Base-by-base conservation (phyloP, 2,888 invertebrate species). In the Prionchulus punctatus region DNA sequence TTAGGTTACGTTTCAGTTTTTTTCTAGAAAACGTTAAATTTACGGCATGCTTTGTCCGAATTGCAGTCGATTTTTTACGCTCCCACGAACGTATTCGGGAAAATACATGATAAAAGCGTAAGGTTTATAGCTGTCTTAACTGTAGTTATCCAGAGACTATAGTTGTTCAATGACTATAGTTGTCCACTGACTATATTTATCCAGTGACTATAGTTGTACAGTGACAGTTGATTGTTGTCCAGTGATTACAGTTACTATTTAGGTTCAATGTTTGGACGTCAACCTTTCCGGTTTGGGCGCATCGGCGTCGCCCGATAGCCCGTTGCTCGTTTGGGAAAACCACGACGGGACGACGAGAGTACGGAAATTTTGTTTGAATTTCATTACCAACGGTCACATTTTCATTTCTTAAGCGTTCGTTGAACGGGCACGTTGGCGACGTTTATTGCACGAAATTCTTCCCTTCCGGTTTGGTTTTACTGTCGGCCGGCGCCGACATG, bases 401-500 rank as follows among this genome's bases (percentile, higher is more conserved):
- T 3, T 55, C 51, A 12, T 59, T 60, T 21, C 58, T 62, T 3
- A 64, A 75, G 74, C 65, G 73, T 57, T 60, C 63, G 27, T 63
- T 83, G 54, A 74, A 77, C 62, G 83, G 83, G 0, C 84, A 84
- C 71, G 74, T 78, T 28, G 81, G 81, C 51, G 82, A 83, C 60
- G 78, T 81, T 2, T 82, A 82, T 70, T 78, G 76, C 58, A 80
- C 81, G 66, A 73, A 75, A 56, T 82, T 82, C 67, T 84, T 84
- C 64, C 84, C 83, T 30, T 83, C 83, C 21, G 83, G 82, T 1
- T 67, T 80, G 55, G 82, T 83, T 1, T 72, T 81, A 0, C 67
- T 84, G 53, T 79, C 80, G 47, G 81, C 80, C 27, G 83, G 83
- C 12, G 80, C 81, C 36, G 84, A 84, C 72, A 80, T 81, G 64